Conservation (phyloP, 2,888 invertebrate genomes). For the Digitonthophagus gazella region DNA sequence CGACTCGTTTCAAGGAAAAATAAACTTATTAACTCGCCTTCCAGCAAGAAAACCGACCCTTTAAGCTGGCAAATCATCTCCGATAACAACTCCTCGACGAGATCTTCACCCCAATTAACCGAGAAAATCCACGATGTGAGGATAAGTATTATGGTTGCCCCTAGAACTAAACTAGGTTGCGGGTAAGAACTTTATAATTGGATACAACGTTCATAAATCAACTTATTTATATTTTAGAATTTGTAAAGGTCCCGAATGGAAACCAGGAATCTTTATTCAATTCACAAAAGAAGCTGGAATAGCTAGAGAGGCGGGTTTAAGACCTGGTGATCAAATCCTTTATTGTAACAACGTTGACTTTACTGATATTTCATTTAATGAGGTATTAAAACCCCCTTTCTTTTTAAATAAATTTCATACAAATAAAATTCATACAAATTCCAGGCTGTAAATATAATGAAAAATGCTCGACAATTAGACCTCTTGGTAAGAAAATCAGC, state of each 20-base stretch:
- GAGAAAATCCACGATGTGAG: conserved; percentile 65
- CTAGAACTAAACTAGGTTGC: conserved; percentile 80
- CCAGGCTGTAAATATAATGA: conserved; percentile 79
- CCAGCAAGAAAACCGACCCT: conserved; percentile 70
- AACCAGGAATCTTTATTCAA: conserved; percentile 85
- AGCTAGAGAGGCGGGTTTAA: conserved; percentile 81
- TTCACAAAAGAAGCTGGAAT: conserved; percentile 87
- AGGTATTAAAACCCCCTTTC: conserved; percentile 54
- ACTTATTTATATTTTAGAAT: conserved; percentile 60
- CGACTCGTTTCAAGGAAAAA: background rate
- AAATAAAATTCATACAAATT: conserved; percentile 33
- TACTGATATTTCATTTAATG: conserved; percentile 74
- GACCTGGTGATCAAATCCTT: conserved; percentile 88
- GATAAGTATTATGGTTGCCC: conserved; percentile 76
- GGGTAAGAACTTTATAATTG: conserved; percentile 57
- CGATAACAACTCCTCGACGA: conserved; percentile 53
- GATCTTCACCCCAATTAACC: conserved; percentile 57
- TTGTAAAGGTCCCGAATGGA: conserved; percentile 83
- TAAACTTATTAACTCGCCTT: conserved; percentile 32
- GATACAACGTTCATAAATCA: background rate
- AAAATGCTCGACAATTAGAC: conserved; percentile 72
- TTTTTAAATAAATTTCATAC: conserved; percentile 8
- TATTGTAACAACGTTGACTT: conserved; percentile 84
- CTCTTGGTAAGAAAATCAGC: conserved; percentile 75
- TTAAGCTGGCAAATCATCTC: conserved; percentile 83